Evolutionary conservation across 2,113 vertebrate species (phyloP), one percentile per base, ranked within the genome.

Genomic region (human): DNA sequence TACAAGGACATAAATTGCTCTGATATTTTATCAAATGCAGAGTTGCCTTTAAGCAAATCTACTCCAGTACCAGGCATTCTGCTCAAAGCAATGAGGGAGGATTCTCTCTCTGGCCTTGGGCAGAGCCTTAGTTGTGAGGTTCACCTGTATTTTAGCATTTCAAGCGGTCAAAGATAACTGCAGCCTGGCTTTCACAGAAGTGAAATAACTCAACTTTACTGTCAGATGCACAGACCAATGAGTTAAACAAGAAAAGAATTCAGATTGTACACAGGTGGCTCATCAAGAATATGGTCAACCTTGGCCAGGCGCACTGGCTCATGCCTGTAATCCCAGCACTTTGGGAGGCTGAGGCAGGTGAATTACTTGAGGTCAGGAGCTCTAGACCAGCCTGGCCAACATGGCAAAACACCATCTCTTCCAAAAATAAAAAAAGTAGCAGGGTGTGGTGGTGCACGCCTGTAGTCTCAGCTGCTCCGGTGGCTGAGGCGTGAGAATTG

Each of bases 1-100:
- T 68, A 94, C 73, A 96, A 95, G 96, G 88, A 96, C 96, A 96
- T 40, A 96, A 97, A 97, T 68, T 92, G 96, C 94, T 97, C 96
- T 98, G 97, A 97, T 98, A 97, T 97, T 98, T 97, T 88, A 97
- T 98, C 97, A 98, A 97, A 97, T 95, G 81, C 90, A 97, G 83
- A 97, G 85, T 7, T 96, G 96, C 97, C 97, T 94, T 97, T 95
- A 89, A 97, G 98, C 97, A 96, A 97, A 97, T 96, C 96, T 92
- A 90, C 59, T 85, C 57, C 66, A 38, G 38, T 55, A 90, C 59
- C 75, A 96, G 81, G 92, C 91, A 80, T 35, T 61, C 88, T 80
- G 95, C 95, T 96, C 72, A 61, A 89, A 98, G 84, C 84, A 88
- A 66, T 35, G 86, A 96, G 61, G 81, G 83, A 97, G 55, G 84